phyloP scores from a whole-genome alignment of 2,888 invertebrate species.

The Anoplius nigerrimus region DNA sequence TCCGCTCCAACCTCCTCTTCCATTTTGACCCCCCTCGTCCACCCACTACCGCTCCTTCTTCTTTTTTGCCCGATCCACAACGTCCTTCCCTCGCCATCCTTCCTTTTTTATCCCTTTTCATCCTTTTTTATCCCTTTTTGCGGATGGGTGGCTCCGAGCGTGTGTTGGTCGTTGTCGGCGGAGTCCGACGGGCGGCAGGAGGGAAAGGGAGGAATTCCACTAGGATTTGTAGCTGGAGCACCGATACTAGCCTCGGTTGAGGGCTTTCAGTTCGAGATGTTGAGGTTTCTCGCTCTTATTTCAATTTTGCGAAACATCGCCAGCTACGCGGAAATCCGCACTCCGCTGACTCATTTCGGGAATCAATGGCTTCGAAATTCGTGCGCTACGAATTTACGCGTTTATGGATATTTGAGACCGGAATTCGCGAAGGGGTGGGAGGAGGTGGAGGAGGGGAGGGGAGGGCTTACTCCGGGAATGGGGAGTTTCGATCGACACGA shows the following conservation, averaged over 20 bases:
- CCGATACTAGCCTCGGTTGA: background rate
- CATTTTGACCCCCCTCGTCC: no score
- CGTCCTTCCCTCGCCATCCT: background rate
- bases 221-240: constrained; percentile 38
- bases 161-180: constrained; percentile 31
- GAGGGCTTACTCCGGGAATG: no score
- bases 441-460: no score
- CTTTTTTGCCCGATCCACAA: constrained; percentile 1
- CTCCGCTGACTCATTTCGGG: no score
- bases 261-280: constrained; percentile 15
- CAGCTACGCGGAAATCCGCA: no score
- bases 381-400: no score
- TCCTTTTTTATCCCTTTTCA: background rate
- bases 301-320: no score
- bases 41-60: no score
- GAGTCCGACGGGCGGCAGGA: background rate
- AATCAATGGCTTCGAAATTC: no score
- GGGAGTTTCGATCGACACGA: background rate
- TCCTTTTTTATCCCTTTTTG: constrained; percentile 34
- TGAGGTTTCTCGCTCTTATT: constrained; percentile 1
- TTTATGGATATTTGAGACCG: no score
- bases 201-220: background rate
- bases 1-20: no score
- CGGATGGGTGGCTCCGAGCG: constrained; percentile 24
- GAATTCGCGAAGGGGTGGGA: no score